Evolutionary conservation across 2,113 vertebrate species (phyloP).

Genomic region (Trachemys scripta): DNA sequence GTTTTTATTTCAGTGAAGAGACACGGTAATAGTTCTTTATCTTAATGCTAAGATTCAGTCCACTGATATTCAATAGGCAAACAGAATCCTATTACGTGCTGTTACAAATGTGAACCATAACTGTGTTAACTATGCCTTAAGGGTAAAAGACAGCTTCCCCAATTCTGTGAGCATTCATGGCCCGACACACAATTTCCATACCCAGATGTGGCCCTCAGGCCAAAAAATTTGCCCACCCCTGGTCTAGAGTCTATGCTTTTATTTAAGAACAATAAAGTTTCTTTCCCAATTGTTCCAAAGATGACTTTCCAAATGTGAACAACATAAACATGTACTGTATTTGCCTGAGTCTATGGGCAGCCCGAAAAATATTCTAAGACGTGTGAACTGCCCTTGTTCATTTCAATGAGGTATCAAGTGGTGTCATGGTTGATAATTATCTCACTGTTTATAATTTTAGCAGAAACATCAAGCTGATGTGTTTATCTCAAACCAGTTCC

Average conservation of each 20-base stretch:
- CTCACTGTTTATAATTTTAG: neutral
- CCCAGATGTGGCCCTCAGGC: too few relatives aligned
- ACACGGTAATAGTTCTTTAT: neutral
- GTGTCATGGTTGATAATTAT: accelerated
- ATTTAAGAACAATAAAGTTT: accelerated
- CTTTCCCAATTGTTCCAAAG: neutral
- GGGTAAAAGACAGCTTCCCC: neutral
- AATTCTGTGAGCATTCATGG: too few relatives aligned
- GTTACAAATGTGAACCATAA: neutral
- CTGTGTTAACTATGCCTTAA: slow-evolving; percentile 20
- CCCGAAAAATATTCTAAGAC: accelerated
- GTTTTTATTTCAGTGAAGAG: slow-evolving; percentile 17
- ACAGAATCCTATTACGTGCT: slow-evolving; percentile 3
- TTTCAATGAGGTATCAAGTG: accelerated
- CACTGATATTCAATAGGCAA: slow-evolving; percentile 8
- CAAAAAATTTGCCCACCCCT: too few relatives aligned
- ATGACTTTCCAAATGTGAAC: neutral
- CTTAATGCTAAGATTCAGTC: neutral
- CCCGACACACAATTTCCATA: too few relatives aligned
- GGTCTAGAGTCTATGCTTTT: neutral
- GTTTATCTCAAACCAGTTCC: accelerated
- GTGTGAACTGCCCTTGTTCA: neutral
- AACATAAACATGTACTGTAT: neutral
- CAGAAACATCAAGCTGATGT: accelerated
- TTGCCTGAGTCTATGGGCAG: accelerated